Percentiles rank a stretch among this genome's conserved stretches.
Conservation (phyloP, 2,113 vertebrate genomes). For the Pantherophis guttatus region DNA sequence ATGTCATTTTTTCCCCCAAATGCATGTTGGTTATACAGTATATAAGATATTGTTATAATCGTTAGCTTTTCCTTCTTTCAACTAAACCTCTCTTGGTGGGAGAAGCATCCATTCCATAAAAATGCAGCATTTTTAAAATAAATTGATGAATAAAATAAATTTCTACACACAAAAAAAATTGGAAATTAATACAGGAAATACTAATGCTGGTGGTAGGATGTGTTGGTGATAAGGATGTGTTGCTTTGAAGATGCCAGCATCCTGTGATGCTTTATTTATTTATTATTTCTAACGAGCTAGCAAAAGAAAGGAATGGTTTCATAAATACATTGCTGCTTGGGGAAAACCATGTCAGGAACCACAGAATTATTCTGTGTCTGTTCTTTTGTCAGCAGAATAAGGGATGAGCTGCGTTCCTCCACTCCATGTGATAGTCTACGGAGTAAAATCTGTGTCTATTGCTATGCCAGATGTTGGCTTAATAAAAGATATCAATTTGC, state of each 20-base stretch:
- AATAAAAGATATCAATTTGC: not conserved
- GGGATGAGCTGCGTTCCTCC: not conserved
- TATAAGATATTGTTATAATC: too few species aligned
- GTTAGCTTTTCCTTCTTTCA: too few species aligned
- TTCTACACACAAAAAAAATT: not conserved
- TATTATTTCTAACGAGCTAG: not conserved
- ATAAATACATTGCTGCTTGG: not conserved
- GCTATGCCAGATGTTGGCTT: not conserved
- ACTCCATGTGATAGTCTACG: not conserved
- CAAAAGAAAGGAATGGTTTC: not conserved
- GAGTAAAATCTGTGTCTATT: not conserved
- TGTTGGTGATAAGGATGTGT: not conserved
- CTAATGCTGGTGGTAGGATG: not conserved
- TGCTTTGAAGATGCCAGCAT: not conserved
- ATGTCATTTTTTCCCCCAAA: too few species aligned
- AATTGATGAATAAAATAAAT: too few species aligned
- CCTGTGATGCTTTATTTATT: not conserved
- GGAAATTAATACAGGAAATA: not conserved
- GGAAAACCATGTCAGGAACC: not conserved
- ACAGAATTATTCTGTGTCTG: not conserved
- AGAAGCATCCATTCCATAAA: too few species aligned
- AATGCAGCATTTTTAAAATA: too few species aligned
- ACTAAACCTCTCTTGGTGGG: too few species aligned
- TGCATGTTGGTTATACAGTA: too few species aligned
- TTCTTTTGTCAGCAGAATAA: not conserved